A percentile compares a stretch with the other conserved stretches of the same genome.
Evolutionary conservation across 1,140 invertebrate species (phyloP).

Genomic region (Ctenoplectra terminalis): DNA sequence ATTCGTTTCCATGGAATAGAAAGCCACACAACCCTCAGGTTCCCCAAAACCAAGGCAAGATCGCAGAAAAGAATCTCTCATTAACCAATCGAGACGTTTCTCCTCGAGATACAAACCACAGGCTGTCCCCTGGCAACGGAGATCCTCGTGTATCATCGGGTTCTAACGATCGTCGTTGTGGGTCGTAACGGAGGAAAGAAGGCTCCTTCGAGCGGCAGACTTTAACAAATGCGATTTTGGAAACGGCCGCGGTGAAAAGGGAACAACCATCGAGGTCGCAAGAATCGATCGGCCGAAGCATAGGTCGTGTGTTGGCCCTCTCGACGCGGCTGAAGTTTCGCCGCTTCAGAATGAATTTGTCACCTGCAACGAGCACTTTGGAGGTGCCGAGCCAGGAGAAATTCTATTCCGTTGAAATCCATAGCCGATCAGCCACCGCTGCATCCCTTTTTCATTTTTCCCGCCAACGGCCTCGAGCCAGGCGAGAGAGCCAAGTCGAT

Average conservation of each 20-base stretch:
- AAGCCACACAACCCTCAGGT: too few relatives aligned
- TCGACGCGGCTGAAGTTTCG: not conserved
- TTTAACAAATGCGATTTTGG: constrained; percentile 21
- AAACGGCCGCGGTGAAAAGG: not conserved
- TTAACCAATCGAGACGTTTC: too few relatives aligned
- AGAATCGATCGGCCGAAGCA: not conserved
- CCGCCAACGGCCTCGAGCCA: not conserved
- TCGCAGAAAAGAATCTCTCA: too few relatives aligned
- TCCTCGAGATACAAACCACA: too few relatives aligned
- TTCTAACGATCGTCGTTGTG: not conserved
- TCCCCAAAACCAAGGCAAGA: too few relatives aligned
- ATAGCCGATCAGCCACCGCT: constrained; percentile 8
- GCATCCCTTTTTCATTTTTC: not conserved
- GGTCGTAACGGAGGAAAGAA: not conserved
- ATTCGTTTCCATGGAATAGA: too few relatives aligned
- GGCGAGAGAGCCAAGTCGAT: not conserved
- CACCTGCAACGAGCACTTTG: constrained; percentile 31
- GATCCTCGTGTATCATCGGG: not conserved
- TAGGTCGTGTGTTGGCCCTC: not conserved
- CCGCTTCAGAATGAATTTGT: constrained; percentile 26
- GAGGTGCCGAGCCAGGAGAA: not conserved
- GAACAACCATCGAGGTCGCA: not conserved
- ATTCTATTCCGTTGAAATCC: constrained; percentile 33
- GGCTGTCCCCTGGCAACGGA: not conserved
- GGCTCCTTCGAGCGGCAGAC: not conserved